Evolutionary conservation across 2,113 vertebrate genomes (phyloP).

Genomic region (Crotalus viridis): DNA sequence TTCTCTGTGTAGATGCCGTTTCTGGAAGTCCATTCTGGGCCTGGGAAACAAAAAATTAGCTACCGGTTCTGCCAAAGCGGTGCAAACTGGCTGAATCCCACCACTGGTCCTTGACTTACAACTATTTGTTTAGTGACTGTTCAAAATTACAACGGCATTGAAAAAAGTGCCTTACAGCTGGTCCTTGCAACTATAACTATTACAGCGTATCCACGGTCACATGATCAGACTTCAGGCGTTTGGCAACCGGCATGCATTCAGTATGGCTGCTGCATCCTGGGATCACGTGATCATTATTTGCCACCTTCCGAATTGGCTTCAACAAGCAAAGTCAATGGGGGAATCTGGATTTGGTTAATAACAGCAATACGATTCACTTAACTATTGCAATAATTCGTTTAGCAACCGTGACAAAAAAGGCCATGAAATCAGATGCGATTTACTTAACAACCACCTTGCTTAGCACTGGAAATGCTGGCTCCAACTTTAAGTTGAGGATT

Average conservation of each 20-base stretch:
- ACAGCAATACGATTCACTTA: neutral
- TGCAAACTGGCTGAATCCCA: too few species aligned
- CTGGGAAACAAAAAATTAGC: too few species aligned
- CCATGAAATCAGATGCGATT: neutral
- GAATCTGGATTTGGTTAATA: neutral
- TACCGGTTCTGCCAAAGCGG: too few species aligned
- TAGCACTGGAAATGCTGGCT: neutral
- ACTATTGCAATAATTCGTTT: neutral
- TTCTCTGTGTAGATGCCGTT: too few species aligned
- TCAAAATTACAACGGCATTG: neutral
- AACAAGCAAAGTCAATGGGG: neutral
- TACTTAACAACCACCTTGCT: neutral
- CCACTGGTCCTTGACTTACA: neutral
- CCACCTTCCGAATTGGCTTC: neutral
- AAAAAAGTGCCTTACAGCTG: too few species aligned
- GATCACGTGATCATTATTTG: neutral
- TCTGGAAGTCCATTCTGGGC: too few species aligned
- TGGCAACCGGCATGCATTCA: too few species aligned
- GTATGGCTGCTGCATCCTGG: too few species aligned
- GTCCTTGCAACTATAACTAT: neutral
- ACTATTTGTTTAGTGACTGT: neutral
- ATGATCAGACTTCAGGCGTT: neutral
- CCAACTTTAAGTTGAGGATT: neutral
- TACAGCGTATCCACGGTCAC: neutral
- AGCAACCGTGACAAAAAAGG: neutral